These are phyloP conservation scores for Microhierax caerulescens DNA, from an alignment of 2,797 vertebrate genomes.

Conservation along the genomic window DNA sequence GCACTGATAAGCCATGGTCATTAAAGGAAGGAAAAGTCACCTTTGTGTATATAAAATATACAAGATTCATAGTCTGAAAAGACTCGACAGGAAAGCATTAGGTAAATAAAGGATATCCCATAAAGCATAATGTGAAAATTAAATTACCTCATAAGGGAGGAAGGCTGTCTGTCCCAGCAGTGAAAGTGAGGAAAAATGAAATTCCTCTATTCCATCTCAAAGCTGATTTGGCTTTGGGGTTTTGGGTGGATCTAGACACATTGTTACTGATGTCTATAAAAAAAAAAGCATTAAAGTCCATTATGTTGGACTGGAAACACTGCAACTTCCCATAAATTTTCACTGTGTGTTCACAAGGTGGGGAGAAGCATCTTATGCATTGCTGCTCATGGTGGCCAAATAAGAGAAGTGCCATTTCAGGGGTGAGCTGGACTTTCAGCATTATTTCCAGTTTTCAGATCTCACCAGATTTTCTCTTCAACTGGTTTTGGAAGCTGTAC, in stretches of 20 bases:
- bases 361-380: neutral
- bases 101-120: slow-evolving; percentile 84
- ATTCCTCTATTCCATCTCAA: slow-evolving; percentile 12
- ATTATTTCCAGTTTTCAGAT: neutral
- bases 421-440: rapidly evolving
- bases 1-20: slow-evolving; percentile 75
- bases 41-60: slow-evolving; percentile 80
- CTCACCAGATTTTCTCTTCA: neutral
- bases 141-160: slow-evolving; percentile 69
- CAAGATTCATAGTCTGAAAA: slow-evolving; percentile 75
- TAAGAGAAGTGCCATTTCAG: neutral
- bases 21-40: slow-evolving; percentile 83
- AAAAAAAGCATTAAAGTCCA: neutral
- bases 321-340: neutral
- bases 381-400: neutral
- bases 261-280: neutral
- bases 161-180: slow-evolving; percentile 55
- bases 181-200: slow-evolving; percentile 36
- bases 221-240: neutral
- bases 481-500: neutral
- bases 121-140: slow-evolving; percentile 77
- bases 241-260: neutral
- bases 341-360: neutral
- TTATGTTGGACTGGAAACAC: neutral
- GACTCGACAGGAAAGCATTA: slow-evolving; percentile 78